Evolutionary conservation across 1,140 invertebrate genomes (phyloP).

Genomic region (Doryteuthis pealeii): DNA sequence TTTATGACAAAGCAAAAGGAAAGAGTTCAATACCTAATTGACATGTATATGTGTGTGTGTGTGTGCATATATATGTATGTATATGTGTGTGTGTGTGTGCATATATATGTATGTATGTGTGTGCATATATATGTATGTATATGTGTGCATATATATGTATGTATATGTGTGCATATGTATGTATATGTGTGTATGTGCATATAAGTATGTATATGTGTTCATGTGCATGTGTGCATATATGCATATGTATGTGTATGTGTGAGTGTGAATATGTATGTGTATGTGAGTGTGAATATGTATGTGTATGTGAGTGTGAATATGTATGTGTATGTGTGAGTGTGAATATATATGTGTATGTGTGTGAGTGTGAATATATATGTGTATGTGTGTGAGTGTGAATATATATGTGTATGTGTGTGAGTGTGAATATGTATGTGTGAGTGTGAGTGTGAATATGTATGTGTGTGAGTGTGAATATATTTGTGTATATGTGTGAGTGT

Average conservation of each 20-base stretch:
- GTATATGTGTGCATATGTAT: background rate
- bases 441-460: background rate
- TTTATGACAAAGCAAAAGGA: too few relatives aligned
- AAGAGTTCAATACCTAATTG: too few relatives aligned
- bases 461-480: background rate
- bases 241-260: background rate
- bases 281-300: background rate
- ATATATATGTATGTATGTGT: background rate
- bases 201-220: background rate
- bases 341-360: background rate
- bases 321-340: background rate
- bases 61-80: background rate
- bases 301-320: background rate
- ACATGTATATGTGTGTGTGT: background rate
- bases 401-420: background rate
- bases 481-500: background rate
- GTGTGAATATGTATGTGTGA: background rate
- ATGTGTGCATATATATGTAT: background rate
- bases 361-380: background rate
- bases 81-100: background rate
- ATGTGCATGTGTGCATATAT: background rate
- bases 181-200: background rate
- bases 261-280: background rate
- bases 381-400: background rate
- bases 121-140: background rate